Evolutionary conservation across 2,113 vertebrate genomes (phyloP).

Genomic region (Leuciscus idus): DNA sequence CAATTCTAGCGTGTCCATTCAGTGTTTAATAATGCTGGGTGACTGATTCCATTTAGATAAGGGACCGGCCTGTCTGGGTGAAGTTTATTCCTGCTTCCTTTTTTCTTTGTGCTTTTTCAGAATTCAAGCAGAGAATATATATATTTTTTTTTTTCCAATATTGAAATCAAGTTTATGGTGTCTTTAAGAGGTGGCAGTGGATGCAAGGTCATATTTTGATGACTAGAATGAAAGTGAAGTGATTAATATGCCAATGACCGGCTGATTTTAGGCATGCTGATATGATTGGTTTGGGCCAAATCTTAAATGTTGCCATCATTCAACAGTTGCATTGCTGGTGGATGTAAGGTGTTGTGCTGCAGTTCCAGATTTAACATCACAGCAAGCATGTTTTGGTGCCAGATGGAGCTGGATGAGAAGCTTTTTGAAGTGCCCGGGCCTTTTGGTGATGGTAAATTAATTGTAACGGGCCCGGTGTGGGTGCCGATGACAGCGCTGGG

Average conservation of each 20-base stretch:
- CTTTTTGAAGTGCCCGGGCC: slow-evolving; percentile 73
- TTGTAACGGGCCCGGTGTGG: slow-evolving; percentile 71
- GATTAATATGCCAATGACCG: neutral
- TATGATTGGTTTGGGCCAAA: neutral
- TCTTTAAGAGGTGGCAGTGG: neutral
- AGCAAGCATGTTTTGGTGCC: slow-evolving; percentile 60
- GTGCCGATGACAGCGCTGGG: slow-evolving; percentile 61
- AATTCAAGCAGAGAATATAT: slow-evolving; percentile 13
- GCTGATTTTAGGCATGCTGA: neutral
- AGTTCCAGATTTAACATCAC: slow-evolving; percentile 63
- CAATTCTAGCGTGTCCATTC: neutral
- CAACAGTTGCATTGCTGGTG: slow-evolving; percentile 50
- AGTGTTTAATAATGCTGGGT: slow-evolving; percentile 42
- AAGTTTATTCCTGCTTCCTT: slow-evolving; percentile 19
- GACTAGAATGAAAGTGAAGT: slow-evolving; percentile 5
- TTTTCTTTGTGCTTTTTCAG: slow-evolving; percentile 1
- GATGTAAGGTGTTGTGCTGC: slow-evolving; percentile 55
- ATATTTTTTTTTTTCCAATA: neutral
- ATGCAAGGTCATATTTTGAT: neutral
- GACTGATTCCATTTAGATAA: slow-evolving; percentile 62
- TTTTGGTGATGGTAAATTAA: slow-evolving; percentile 73
- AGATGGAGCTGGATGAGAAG: slow-evolving; percentile 60
- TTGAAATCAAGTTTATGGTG: neutral
- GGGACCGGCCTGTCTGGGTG: slow-evolving; percentile 23
- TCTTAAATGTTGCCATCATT: slow-evolving; percentile 29